Evolutionary conservation across 2,888 invertebrate species (phyloP).

Genomic region (Teleogryllus oceanicus): DNA sequence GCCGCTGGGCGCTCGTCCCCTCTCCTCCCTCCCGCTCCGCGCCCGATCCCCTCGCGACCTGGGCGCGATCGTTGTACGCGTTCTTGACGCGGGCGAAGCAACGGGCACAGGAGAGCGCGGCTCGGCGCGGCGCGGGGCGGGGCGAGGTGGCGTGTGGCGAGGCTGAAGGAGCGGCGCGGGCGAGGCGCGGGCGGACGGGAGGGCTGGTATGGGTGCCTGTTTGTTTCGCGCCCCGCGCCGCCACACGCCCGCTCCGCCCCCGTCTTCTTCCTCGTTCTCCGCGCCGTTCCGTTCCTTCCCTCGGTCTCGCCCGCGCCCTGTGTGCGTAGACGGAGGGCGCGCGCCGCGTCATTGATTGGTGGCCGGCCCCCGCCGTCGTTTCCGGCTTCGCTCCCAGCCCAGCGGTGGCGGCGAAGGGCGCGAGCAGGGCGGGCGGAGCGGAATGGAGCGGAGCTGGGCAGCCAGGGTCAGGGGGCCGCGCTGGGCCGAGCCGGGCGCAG

Average conservation of each 20-base stretch:
- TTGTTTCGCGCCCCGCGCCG: background rate
- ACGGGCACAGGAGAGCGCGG: background rate
- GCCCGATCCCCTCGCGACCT: background rate
- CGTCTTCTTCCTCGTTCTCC: background rate
- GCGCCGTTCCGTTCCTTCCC: background rate
- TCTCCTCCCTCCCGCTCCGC: background rate
- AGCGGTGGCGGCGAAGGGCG: too few species aligned
- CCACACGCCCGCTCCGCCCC: background rate
- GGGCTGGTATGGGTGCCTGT: background rate
- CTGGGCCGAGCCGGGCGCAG: too few species aligned
- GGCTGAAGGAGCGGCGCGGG: background rate
- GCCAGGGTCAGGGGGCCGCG: too few species aligned
- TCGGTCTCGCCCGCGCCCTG: background rate
- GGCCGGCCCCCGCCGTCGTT: background rate
- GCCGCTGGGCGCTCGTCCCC: background rate
- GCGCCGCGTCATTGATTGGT: background rate
- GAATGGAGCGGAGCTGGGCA: too few species aligned
- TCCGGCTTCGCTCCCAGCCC: too few species aligned
- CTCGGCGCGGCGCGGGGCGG: too few species aligned
- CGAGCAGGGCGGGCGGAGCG: too few species aligned
- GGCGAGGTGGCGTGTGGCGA: background rate
- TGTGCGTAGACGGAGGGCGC: background rate
- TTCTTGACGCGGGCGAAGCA: background rate
- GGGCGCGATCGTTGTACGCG: slow-evolving; percentile 11
- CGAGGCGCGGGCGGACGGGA: background rate